Conservation (phyloP, 2,113 vertebrate genomes). For the Gymnogyps californianus region DNA sequence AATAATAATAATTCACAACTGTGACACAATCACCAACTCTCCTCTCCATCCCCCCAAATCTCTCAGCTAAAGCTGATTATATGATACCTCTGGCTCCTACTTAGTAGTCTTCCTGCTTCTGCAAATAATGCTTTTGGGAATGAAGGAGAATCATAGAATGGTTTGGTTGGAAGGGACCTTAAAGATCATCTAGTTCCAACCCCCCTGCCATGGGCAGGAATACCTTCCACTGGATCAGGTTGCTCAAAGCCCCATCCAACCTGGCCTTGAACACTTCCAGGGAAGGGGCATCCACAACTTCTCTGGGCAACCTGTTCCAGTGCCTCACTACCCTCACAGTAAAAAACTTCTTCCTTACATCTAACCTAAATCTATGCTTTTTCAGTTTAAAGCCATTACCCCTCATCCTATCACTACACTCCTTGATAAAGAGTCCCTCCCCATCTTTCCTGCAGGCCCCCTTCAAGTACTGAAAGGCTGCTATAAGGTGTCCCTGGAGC, state of each 20-base stretch:
- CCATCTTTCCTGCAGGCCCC: background rate
- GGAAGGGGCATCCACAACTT: background rate
- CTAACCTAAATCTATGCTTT: background rate
- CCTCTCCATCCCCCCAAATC: background rate
- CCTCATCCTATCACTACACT: background rate
- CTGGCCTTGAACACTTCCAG: background rate
- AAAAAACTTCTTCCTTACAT: background rate
- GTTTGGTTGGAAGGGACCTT: background rate
- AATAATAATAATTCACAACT: background rate
- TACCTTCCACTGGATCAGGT: background rate
- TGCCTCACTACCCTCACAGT: background rate
- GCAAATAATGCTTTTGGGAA: background rate
- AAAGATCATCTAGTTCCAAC: background rate
- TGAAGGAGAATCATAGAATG: background rate
- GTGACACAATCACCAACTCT: background rate
- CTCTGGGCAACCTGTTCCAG: background rate
- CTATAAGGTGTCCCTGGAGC: background rate
- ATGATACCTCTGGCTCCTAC: background rate
- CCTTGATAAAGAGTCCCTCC: background rate
- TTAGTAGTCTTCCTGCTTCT: background rate
- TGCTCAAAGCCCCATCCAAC: background rate
- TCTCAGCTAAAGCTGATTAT: background rate
- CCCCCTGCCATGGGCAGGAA: background rate
- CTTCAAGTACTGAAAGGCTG: background rate
- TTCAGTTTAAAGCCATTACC: background rate